Evolutionary conservation across 2,113 vertebrate species (phyloP).

Genomic region (Electrona antarctica): DNA sequence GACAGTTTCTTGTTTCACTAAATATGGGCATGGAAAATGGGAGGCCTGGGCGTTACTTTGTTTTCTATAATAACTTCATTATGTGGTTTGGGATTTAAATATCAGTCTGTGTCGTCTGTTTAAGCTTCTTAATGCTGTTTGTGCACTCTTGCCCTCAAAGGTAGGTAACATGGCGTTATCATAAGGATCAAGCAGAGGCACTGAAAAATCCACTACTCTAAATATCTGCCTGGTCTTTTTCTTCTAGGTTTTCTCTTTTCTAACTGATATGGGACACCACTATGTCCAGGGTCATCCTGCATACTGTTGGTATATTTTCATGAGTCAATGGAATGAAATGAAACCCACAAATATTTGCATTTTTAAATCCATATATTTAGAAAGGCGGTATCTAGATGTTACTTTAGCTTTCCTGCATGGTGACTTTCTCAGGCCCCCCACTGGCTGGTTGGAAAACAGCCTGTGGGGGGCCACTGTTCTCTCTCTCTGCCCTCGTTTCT

Average conservation of each 20-base stretch:
- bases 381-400: background rate
- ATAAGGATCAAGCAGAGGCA: background rate
- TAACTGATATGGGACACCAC: background rate
- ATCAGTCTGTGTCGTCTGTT: background rate
- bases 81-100: slow-evolving; percentile 19
- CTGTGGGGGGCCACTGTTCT: background rate
- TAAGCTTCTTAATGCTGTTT: too few relatives aligned
- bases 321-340: too few relatives aligned
- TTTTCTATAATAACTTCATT: slow-evolving; percentile 7
- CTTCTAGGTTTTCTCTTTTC: background rate
- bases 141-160: background rate
- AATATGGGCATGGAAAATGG: slow-evolving; percentile 30
- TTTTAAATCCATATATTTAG: background rate
- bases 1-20: slow-evolving; percentile 16
- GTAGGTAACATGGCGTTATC: background rate
- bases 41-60: background rate
- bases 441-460: slow-evolving; percentile 20
- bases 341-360: too few relatives aligned
- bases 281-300: too few relatives aligned
- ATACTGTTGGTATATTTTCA: too few relatives aligned
- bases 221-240: background rate
- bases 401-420: slow-evolving; percentile 7
- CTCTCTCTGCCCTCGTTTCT: background rate
- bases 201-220: background rate
- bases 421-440: background rate